Evolutionary conservation across 1,140 invertebrate genomes (phyloP).

Genomic region (Drosophila navojoa): DNA sequence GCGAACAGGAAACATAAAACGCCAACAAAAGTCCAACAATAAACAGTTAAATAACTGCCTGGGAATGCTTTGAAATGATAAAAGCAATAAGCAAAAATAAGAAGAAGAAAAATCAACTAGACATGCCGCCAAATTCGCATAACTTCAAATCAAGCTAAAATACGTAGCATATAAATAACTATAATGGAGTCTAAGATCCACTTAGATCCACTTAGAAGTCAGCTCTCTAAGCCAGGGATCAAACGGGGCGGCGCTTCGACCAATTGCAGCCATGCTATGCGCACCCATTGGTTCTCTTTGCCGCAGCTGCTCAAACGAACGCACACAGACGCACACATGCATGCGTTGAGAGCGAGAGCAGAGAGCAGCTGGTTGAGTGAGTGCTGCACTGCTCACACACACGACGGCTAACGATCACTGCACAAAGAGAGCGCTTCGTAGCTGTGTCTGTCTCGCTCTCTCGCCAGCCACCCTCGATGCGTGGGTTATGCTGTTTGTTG

Average conservation of each 20-base stretch:
- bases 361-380: background rate
- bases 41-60: slow-evolving; percentile 15
- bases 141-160: slow-evolving; percentile 68
- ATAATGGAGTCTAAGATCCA: slow-evolving; percentile 40
- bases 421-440: background rate
- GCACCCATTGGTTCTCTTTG: slow-evolving; percentile 53
- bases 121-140: slow-evolving; percentile 44
- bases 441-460: slow-evolving; percentile 33
- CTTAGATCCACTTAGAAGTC: slow-evolving; percentile 30
- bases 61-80: slow-evolving; percentile 27
- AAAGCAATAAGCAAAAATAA: background rate
- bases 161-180: slow-evolving; percentile 57
- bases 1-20: slow-evolving; percentile 35
- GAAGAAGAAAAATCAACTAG: slow-evolving; percentile 9
- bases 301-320: slow-evolving; percentile 47
- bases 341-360: background rate
- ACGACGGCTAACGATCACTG: background rate
- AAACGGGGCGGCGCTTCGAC: slow-evolving; percentile 56
- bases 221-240: slow-evolving; percentile 4
- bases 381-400: slow-evolving; percentile 21
- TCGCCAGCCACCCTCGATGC: slow-evolving; percentile 38
- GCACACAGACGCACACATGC: background rate
- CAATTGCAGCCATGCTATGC: slow-evolving; percentile 72
- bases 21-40: slow-evolving; percentile 1
- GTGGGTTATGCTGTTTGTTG: slow-evolving; percentile 42